Percentiles rank a stretch among this genome's conserved stretches.
phyloP scores from a whole-genome alignment of 2,113 vertebrate species.

The Sphaerodactylus townsendi region DNA sequence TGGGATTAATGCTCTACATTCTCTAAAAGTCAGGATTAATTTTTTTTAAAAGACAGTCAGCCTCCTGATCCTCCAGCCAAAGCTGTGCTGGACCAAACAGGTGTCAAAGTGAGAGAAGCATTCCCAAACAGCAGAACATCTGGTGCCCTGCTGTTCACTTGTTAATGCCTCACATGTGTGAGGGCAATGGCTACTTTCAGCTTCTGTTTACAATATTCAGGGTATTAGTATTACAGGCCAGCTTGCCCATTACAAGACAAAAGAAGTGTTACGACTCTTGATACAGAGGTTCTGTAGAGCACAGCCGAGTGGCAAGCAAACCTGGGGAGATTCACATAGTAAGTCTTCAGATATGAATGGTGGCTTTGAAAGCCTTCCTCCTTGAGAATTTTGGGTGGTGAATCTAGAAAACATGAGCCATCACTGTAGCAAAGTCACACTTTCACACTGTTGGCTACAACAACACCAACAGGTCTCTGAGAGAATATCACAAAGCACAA shows the following conservation, averaged over 20 bases:
- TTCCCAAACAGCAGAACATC: conserved; percentile 17
- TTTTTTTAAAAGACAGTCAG: background rate
- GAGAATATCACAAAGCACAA: background rate
- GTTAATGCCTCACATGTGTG: background rate
- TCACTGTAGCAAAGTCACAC: background rate
- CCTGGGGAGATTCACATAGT: background rate
- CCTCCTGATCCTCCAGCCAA: conserved; percentile 3
- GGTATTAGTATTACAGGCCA: background rate
- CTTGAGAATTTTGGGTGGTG: background rate
- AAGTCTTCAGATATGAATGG: background rate
- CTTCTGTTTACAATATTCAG: background rate
- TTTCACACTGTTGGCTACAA: background rate
- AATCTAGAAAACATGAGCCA: background rate
- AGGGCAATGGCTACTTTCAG: background rate
- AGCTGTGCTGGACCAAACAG: conserved; percentile 17
- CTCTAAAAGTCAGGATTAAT: background rate
- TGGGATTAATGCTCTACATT: background rate
- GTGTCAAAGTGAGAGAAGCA: conserved; percentile 23
- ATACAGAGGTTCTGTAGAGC: background rate
- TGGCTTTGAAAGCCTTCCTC: background rate
- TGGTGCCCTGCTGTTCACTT: conserved; percentile 46
- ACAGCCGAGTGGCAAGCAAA: background rate
- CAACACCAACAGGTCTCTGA: background rate
- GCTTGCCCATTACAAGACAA: background rate
- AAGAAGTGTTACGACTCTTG: background rate